Percentiles rank a stretch among this genome's conserved stretches.
Evolutionary conservation across 2,113 vertebrate genomes (phyloP).

Genomic region (Rhombomys opimus): DNA sequence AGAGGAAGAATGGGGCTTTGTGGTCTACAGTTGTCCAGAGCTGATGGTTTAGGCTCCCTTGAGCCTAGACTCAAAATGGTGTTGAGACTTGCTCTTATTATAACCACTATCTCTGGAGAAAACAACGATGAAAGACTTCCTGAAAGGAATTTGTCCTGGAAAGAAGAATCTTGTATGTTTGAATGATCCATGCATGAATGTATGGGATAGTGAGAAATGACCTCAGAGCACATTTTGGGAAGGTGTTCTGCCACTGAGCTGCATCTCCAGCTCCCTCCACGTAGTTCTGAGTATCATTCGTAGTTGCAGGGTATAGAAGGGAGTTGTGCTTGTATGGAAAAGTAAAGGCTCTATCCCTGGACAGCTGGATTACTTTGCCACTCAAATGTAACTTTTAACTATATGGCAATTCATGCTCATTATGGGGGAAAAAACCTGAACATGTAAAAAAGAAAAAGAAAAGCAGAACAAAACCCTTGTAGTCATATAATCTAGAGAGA

Average conservation of each 20-base stretch:
- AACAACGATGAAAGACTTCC: background rate
- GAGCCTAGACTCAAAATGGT: conserved; percentile 21
- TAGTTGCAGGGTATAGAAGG: background rate
- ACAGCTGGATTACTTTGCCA: too few relatives aligned
- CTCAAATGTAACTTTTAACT: conserved; percentile 32
- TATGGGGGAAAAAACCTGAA: background rate
- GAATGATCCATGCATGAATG: background rate
- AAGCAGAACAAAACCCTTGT: background rate
- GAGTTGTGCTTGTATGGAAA: background rate
- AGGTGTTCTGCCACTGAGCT: background rate
- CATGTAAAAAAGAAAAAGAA: conserved; percentile 5
- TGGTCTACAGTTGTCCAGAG: background rate
- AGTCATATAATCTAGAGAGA: conserved; percentile 28
- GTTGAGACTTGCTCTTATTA: background rate
- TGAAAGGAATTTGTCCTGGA: background rate
- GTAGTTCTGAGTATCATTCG: background rate
- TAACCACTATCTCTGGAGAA: background rate
- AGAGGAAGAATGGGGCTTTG: background rate
- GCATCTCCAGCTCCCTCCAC: background rate
- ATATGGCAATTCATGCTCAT: background rate
- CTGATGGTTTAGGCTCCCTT: background rate
- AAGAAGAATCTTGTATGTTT: background rate
- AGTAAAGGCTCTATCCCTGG: background rate
- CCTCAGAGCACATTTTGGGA: too few relatives aligned
- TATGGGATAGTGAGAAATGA: background rate